Percentiles rank a stretch among this genome's conserved stretches.
Conservation (phyloP, 1,140 invertebrate genomes). For the Mycetomoellerius zeteki region DNA sequence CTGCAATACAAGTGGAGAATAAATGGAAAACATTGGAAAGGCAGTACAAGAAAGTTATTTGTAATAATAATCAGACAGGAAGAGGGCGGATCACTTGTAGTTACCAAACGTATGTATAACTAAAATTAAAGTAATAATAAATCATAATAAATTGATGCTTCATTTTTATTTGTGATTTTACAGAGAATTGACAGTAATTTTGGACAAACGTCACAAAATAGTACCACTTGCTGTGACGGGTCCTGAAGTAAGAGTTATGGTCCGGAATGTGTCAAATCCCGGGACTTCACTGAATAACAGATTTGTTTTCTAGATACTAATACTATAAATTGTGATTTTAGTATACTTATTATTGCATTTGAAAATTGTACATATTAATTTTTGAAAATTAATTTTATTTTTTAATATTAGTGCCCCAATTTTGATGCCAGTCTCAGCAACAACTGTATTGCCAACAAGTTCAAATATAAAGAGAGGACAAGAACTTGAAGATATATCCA, state of each 20-base stretch:
- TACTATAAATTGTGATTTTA: conserved; percentile 7
- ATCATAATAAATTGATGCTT: conserved; percentile 1
- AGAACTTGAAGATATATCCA: neutral
- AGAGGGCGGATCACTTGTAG: conserved; percentile 6
- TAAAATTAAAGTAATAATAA: conserved; percentile 6
- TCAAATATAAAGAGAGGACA: neutral
- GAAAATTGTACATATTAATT: too few species aligned
- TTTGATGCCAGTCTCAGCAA: neutral
- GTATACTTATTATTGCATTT: neutral
- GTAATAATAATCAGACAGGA: conserved; percentile 5
- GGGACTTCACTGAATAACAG: neutral
- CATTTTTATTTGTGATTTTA: neutral
- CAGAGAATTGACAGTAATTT: conserved; percentile 7
- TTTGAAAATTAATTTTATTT: too few species aligned
- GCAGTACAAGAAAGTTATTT: conserved; percentile 1
- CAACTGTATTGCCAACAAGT: conserved; percentile 1
- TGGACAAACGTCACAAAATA: neutral
- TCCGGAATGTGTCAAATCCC: neutral
- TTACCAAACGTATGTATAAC: neutral
- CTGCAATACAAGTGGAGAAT: conserved; percentile 17
- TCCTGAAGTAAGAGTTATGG: neutral
- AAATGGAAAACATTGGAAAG: conserved; percentile 4
- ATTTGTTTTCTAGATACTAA: neutral
- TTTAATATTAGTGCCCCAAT: neutral
- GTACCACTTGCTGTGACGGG: conserved; percentile 4